Conservation (phyloP, 1,140 invertebrate species). For the Drosophila bipectinata region DNA sequence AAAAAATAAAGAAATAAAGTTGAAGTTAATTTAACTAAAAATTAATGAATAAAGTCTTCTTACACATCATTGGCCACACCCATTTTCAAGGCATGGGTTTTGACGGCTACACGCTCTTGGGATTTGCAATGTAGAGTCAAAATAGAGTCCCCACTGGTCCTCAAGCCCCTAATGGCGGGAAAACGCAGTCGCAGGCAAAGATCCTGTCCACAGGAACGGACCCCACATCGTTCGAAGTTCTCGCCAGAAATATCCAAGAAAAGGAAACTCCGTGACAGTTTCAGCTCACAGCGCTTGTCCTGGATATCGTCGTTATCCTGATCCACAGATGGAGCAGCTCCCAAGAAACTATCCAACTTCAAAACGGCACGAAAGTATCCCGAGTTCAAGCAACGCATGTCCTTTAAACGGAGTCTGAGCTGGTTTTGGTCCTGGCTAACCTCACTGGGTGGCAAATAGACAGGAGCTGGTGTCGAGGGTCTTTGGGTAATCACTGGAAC, state of each 20-base stretch:
- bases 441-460: conserved; percentile 59
- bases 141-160: conserved; percentile 86
- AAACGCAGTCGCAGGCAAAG: conserved; percentile 87
- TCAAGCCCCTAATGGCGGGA: conserved; percentile 86
- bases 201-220: conserved; percentile 79
- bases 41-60: neutral
- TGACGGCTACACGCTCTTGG: conserved; percentile 86
- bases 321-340: conserved; percentile 66
- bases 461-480: conserved; percentile 61
- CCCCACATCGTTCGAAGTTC: conserved; percentile 83
- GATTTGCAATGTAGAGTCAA: conserved; percentile 87
- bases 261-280: conserved; percentile 59
- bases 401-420: conserved; percentile 66
- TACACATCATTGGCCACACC: conserved; percentile 84
- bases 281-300: conserved; percentile 69
- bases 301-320: conserved; percentile 54
- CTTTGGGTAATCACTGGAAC: conserved; percentile 24
- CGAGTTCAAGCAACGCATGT: conserved; percentile 75
- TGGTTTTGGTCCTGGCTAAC: conserved; percentile 36
- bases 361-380: conserved; percentile 74
- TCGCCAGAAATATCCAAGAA: conserved; percentile 64
- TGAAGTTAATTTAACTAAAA: neutral
- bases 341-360: conserved; percentile 75
- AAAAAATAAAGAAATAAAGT: neutral
- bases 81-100: conserved; percentile 85